These are phyloP conservation scores for Deroplatys truncata DNA, from an alignment of 2,888 invertebrate genomes.

Conservation along the genomic window DNA sequence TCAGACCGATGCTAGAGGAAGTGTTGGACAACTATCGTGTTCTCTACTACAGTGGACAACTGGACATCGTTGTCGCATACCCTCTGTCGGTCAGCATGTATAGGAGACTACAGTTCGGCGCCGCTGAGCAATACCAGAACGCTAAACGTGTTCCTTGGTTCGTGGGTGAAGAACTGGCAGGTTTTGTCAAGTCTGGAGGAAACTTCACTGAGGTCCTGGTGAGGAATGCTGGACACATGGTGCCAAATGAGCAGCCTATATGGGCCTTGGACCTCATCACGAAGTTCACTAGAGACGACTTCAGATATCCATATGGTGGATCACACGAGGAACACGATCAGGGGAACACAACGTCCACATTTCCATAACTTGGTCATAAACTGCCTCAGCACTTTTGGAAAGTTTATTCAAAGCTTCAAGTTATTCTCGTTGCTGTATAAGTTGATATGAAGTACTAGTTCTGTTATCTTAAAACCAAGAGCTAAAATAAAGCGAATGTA, in stretches of 20 bases:
- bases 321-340: too few relatives aligned
- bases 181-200: conserved; percentile 38
- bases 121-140: conserved; percentile 39
- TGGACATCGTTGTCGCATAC: conserved; percentile 63
- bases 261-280: conserved; percentile 33
- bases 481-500: too few relatives aligned
- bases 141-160: conserved; percentile 41
- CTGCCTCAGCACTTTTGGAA: too few relatives aligned
- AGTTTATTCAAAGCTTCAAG: too few relatives aligned
- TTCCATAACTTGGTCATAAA: too few relatives aligned
- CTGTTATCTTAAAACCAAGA: too few relatives aligned
- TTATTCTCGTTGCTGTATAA: too few relatives aligned
- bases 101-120: conserved; percentile 43
- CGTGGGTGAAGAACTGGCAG: conserved; percentile 39
- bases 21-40: conserved; percentile 44
- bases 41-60: conserved; percentile 41
- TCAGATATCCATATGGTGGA: not conserved
- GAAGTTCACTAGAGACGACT: conserved; percentile 41
- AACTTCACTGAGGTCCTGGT: conserved; percentile 40
- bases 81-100: conserved; percentile 47
- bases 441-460: too few relatives aligned
- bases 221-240: conserved; percentile 44
- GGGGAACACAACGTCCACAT: too few relatives aligned
- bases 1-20: conserved; percentile 53
- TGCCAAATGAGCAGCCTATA: conserved; percentile 43